Evolutionary conservation across 2,888 invertebrate genomes (phyloP).

Genomic region (Oscheius sp.): DNA sequence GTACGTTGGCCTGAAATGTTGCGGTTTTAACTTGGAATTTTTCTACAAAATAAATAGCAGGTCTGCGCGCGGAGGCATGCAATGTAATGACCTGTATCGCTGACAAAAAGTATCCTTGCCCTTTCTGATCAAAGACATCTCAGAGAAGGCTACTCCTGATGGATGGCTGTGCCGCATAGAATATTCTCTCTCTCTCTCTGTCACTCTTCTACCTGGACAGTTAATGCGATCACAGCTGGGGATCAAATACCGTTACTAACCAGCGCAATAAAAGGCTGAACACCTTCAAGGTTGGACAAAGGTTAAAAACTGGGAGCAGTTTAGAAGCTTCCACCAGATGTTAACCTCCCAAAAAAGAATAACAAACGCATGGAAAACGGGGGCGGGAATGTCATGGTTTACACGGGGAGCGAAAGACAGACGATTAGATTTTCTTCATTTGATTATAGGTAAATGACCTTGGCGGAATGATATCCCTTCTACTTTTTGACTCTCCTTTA

Average conservation of each 20-base stretch:
- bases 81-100: conserved; percentile 14
- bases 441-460: not conserved
- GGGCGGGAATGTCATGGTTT: not conserved
- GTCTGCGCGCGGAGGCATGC: not conserved
- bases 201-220: too few relatives aligned
- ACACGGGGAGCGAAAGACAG: not conserved
- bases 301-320: too few relatives aligned
- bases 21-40: too few relatives aligned
- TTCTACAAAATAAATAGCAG: not conserved
- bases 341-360: not conserved
- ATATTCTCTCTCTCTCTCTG: too few relatives aligned
- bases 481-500: not conserved
- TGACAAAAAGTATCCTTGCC: conserved; percentile 21
- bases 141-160: conserved; percentile 8
- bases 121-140: conserved; percentile 6
- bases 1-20: too few relatives aligned
- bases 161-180: conserved; percentile 10
- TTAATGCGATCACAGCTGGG: conserved; percentile 30
- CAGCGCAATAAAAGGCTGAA: conserved; percentile 13
- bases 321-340: not conserved
- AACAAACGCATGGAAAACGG: not conserved
- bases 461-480: not conserved
- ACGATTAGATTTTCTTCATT: not conserved
- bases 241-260: conserved; percentile 15
- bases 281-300: too few relatives aligned